Evolutionary conservation across 2,888 invertebrate species (phyloP), one percentile per base, ranked within the genome.

Genomic region (Drosophila austrosaltans): DNA sequence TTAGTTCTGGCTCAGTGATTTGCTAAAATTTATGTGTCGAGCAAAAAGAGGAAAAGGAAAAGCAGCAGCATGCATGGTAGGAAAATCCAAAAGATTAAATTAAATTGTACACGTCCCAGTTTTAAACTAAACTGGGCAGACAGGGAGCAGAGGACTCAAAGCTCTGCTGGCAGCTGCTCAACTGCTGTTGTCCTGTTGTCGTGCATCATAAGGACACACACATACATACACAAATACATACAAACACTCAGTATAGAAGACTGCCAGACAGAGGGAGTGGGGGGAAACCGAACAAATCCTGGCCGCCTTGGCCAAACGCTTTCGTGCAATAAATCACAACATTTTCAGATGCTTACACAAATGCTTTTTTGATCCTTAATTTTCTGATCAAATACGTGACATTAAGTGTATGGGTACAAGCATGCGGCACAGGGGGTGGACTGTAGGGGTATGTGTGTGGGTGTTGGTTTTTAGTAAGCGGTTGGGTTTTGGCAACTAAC

Each of bases 351-450:
- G 83, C 87, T 90, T 89, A 79, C 81, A 78, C 81, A 89, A 90
- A 90, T 89, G 81, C 81, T 82, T 87, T 89, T 89, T 90, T 89
- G 87, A 89, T 87, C 87, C 89, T 84, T 86, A 81, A 87, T 89
- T 86, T 87, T 89, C 79, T 78, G 82, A 89, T 84, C 82, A 82
- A 82, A 84, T 81, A 86, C 89, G 89, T 90, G 90, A 89, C 89
- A 85, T 79, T 87, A 78, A 80, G 76, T 39, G 22, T 48, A 48
- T 48, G 48, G 48, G 6, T 80, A 72, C 61, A 69, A 59, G 30
- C 54, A 53, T 28, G 39, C 12, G 22, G 2, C 3, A 32, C 30
- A 65, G 57, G 56, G 28, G 30, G 16, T 16, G 42, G 32, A 16
- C 16, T 16, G 16, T 16, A 16, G 54, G 10, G 44, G 53, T 12